phyloP scores from a whole-genome alignment of 2,888 invertebrate species.

The Conistra vaccinii region DNA sequence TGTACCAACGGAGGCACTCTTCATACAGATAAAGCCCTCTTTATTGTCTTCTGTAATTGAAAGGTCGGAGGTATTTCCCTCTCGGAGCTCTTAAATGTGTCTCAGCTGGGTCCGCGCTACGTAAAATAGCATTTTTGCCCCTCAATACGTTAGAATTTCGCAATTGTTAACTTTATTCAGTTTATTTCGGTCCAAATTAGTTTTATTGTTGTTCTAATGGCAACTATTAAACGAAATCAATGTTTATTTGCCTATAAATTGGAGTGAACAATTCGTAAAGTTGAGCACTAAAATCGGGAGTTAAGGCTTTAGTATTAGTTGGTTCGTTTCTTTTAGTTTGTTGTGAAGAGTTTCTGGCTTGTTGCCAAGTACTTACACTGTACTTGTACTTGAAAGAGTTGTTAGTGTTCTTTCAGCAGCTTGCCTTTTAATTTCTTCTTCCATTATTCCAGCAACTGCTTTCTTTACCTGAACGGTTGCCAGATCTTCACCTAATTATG shows the following conservation, averaged over 20 bases:
- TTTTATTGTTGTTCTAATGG: constrained; percentile 59
- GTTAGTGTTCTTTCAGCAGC: constrained; percentile 16
- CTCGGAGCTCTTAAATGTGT: constrained; percentile 80
- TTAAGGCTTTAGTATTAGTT: constrained; percentile 31
- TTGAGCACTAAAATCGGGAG: constrained; percentile 46
- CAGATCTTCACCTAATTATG: not conserved
- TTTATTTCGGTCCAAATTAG: constrained; percentile 57
- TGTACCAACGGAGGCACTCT: constrained; percentile 67
- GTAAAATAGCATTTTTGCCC: constrained; percentile 79
- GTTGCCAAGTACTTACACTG: constrained; percentile 30
- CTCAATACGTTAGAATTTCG: constrained; percentile 74
- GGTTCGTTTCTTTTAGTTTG: constrained; percentile 44
- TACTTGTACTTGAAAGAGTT: constrained; percentile 8
- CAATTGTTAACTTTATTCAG: constrained; percentile 68
- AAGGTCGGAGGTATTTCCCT: constrained; percentile 84
- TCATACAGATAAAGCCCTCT: constrained; percentile 83
- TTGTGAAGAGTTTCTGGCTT: constrained; percentile 24
- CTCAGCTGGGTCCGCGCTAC: constrained; percentile 79
- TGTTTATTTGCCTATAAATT: constrained; percentile 58
- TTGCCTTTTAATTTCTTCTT: not conserved
- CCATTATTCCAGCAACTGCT: not conserved
- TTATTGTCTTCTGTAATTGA: constrained; percentile 89
- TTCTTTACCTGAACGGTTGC: not conserved
- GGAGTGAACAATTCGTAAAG: constrained; percentile 42
- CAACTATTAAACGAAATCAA: constrained; percentile 55